These are phyloP conservation scores for Procambarus virginalis DNA, from an alignment of 1,140 invertebrate species.

Conservation along the genomic window DNA sequence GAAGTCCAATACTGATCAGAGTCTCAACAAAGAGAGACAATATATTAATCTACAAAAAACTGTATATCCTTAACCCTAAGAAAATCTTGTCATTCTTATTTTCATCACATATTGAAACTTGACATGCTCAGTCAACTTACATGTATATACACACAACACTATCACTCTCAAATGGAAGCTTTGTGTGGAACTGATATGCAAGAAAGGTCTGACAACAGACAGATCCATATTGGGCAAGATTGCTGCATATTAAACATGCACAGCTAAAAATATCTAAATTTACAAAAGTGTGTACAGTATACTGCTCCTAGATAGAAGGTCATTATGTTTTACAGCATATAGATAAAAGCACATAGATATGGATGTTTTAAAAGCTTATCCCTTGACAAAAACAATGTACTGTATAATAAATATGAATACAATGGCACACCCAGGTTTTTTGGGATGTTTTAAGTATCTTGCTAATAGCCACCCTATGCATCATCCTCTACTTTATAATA, in stretches of 20 bases:
- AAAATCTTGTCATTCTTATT: background rate
- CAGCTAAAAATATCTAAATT: background rate
- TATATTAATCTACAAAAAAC: background rate
- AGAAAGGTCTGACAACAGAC: slow-evolving; percentile 13
- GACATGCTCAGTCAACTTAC: background rate
- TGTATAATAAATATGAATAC: slow-evolving; percentile 1
- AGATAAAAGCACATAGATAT: slow-evolving; percentile 7
- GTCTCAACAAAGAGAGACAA: background rate
- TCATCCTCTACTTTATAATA: too few species aligned
- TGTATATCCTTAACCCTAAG: background rate
- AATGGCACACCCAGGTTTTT: too few species aligned
- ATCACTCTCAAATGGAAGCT: slow-evolving; percentile 61
- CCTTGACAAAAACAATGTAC: background rate
- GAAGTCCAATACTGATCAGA: background rate
- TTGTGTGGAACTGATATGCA: slow-evolving; percentile 59
- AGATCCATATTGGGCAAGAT: slow-evolving; percentile 6
- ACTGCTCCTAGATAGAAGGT: background rate
- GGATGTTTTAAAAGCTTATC: background rate
- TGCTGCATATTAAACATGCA: slow-evolving; percentile 3
- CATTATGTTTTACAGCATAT: background rate
- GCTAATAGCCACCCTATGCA: too few species aligned
- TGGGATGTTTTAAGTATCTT: too few species aligned
- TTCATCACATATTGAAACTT: slow-evolving; percentile 7
- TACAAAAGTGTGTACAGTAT: background rate
- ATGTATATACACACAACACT: slow-evolving; percentile 25